These are phyloP conservation scores for Phytoseiulus persimilis DNA, from an alignment of 2,888 invertebrate genomes.

Conservation along the genomic window DNA sequence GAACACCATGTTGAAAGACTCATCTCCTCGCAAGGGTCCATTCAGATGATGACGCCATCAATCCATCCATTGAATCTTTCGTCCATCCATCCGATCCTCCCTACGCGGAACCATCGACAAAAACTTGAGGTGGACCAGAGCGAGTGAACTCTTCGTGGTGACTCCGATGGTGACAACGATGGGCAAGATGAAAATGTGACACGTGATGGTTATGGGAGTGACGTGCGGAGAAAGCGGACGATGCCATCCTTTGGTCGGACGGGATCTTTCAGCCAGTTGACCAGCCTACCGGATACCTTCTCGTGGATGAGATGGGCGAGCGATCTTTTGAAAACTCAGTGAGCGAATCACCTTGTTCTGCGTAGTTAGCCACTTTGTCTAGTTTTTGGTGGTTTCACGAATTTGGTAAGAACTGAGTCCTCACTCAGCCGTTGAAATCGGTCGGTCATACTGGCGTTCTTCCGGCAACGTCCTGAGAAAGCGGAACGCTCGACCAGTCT, in stretches of 20 bases:
- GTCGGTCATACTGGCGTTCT: too few relatives aligned
- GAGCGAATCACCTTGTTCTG: too few relatives aligned
- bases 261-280: not conserved
- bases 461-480: too few relatives aligned
- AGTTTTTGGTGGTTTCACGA: too few relatives aligned
- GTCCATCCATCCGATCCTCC: not conserved
- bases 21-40: not conserved
- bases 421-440: too few relatives aligned
- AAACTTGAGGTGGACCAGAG: not conserved
- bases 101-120: not conserved
- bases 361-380: too few relatives aligned
- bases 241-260: not conserved
- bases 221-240: not conserved
- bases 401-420: too few relatives aligned
- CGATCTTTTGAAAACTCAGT: too few relatives aligned
- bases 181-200: not conserved
- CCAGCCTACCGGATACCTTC: not conserved
- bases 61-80: not conserved
- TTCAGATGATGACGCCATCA: not conserved
- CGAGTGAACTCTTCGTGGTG: not conserved
- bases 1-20: not conserved
- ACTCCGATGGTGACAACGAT: not conserved
- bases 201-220: not conserved
- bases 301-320: not conserved
- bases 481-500: not conserved